Evolutionary conservation across 2,888 invertebrate genomes (phyloP), one percentile per base, ranked within the genome.

Genomic region (Coelopa pilipes): DNA sequence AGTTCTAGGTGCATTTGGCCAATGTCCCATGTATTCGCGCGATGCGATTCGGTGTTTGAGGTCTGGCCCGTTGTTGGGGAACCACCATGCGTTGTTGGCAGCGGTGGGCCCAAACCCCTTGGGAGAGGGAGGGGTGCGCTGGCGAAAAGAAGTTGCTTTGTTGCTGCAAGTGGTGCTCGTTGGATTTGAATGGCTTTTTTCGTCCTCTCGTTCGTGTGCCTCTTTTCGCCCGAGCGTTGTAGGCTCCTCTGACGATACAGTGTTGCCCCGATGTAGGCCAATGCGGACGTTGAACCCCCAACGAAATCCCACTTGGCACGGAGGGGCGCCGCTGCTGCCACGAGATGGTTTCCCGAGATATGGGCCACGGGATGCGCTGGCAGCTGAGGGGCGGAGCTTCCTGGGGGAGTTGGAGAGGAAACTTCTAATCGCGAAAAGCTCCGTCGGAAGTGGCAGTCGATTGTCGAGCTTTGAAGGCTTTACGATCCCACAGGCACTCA

Each of bases 231-330:
- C 17, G 46, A 34, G 47, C 12, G 50, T 21, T 11, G 15, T 21
- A n/a, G 13, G 55, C 68, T 55, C 55, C 55, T 55, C 10, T 55
- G 34, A 53, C 13, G 34, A 17, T 47, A n/a, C 59, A 70, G 17
- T 57, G 45, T 57, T 57, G 59, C 57, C 57, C 55, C 63, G 45
- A 71, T 55, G 71, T 71, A 71, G 71, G 71, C 71, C 71, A 65
- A 71, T 53, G 19, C 63, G 65, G 63, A 15, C 71, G 57, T 71
- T 71, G 71, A 71, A 71, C 71, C 55, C 63, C 63, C 55, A 45
- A 12, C 45, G 55, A 65, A 50, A n/a, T 21, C 24, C 55, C 46
- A 65, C 71, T 71, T 71, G 71, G 71, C 71, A 71, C 55, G 5
- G 34, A 2, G 34, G 50, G 66, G 50, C n/a, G 34, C 12, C 34